Evolutionary conservation across 2,113 vertebrate genomes (phyloP).

Genomic region (Pterocles orientalis): DNA sequence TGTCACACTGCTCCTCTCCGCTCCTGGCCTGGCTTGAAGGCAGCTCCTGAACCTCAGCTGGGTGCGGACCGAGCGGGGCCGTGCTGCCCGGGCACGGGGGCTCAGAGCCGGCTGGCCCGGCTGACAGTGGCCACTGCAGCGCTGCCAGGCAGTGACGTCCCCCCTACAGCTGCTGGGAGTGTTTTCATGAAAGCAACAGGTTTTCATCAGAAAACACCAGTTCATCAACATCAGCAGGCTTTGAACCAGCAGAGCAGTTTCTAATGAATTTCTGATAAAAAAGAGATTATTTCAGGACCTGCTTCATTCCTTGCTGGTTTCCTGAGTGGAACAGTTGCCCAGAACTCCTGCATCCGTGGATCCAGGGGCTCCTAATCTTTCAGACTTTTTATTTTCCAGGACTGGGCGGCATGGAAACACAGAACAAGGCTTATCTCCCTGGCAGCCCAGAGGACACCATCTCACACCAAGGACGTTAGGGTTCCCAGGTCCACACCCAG

Average conservation of each 20-base stretch:
- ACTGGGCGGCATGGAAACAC: background rate
- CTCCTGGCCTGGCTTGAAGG: background rate
- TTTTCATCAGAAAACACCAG: background rate
- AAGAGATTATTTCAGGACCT: background rate
- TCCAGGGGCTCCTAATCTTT: background rate
- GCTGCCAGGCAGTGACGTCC: background rate
- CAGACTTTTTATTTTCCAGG: background rate
- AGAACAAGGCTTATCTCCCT: background rate
- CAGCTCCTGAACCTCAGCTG: fast-evolving
- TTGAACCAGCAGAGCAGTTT: background rate
- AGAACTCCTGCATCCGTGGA: background rate
- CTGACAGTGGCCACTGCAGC: background rate
- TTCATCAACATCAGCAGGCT: background rate
- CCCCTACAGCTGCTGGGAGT: background rate
- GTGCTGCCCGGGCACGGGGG: fast-evolving
- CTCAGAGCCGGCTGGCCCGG: background rate
- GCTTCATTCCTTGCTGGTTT: background rate
- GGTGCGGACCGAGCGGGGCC: fast-evolving
- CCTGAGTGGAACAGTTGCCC: background rate
- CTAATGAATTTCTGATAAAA: background rate
- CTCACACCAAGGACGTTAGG: background rate
- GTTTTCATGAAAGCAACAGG: background rate
- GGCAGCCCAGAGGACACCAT: background rate
- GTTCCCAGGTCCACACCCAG: background rate
- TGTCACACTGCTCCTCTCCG: fast-evolving